Evolutionary conservation across 2,888 invertebrate genomes (phyloP).

Genomic region (Lepidocyrtoides sp.): DNA sequence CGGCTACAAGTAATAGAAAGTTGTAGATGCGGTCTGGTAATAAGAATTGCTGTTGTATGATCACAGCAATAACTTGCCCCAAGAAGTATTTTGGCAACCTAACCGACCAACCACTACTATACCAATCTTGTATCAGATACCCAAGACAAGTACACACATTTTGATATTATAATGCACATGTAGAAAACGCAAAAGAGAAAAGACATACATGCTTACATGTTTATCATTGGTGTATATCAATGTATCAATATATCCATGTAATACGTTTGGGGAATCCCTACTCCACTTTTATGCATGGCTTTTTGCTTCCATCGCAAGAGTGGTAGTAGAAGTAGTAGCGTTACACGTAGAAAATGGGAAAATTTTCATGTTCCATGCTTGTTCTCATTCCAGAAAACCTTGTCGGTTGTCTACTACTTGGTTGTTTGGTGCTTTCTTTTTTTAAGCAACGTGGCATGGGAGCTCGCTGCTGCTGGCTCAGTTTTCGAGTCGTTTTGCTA

Average conservation of each 20-base stretch:
- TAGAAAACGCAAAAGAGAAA: neutral
- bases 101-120: conserved; percentile 48
- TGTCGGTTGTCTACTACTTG: conserved; percentile 48
- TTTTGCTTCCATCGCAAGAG: conserved; percentile 22
- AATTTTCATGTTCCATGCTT: conserved; percentile 48
- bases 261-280: conserved; percentile 36
- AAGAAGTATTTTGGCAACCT: conserved; percentile 72
- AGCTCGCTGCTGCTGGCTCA: neutral
- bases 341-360: conserved; percentile 15
- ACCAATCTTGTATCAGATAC: conserved; percentile 67
- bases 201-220: neutral
- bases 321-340: too few species aligned
- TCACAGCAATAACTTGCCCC: conserved; percentile 65
- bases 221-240: neutral
- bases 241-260: neutral
- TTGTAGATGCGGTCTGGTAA: conserved; percentile 51
- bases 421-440: conserved; percentile 64
- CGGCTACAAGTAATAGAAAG: conserved; percentile 61
- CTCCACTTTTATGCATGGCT: conserved; percentile 17
- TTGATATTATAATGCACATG: conserved; percentile 13
- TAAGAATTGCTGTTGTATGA: conserved; percentile 63
- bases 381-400: conserved; percentile 53
- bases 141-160: conserved; percentile 30
- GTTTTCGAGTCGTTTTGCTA: conserved; percentile 48
- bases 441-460: conserved; percentile 33